These are phyloP conservation scores for Podilymbus podiceps DNA, from an alignment of 2,113 vertebrate genomes.

Conservation along the genomic window DNA sequence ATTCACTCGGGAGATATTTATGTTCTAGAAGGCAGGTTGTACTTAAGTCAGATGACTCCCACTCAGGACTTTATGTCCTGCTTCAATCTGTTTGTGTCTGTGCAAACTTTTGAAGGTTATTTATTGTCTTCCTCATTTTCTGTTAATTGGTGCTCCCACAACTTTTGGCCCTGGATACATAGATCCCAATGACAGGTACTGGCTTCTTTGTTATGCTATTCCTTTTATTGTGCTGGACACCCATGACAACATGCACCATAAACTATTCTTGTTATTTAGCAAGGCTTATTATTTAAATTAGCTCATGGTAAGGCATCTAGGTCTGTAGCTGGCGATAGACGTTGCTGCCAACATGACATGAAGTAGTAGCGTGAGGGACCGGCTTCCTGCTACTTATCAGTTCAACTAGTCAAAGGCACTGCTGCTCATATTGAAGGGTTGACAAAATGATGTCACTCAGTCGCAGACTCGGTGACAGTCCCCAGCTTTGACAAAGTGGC, in stretches of 20 bases:
- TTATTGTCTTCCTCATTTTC: background rate
- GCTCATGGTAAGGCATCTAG: background rate
- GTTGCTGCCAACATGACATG: background rate
- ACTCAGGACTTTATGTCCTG: background rate
- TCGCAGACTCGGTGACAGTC: background rate
- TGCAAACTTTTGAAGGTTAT: background rate
- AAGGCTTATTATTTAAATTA: background rate
- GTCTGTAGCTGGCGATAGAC: background rate
- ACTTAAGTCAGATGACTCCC: background rate
- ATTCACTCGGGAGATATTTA: background rate
- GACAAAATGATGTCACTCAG: background rate
- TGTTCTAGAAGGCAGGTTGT: background rate
- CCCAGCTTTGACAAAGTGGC: background rate
- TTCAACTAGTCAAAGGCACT: background rate
- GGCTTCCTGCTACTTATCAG: background rate
- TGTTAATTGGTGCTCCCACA: background rate
- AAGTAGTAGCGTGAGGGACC: background rate
- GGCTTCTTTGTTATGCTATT: background rate
- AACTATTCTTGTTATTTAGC: background rate
- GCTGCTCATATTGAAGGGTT: background rate
- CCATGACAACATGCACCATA: background rate
- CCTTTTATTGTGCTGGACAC: background rate
- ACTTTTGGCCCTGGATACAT: background rate
- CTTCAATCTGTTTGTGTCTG: background rate
- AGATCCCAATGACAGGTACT: fast-evolving